phyloP scores from a whole-genome alignment of 2,888 invertebrate species.

The Strigamia maritima region DNA sequence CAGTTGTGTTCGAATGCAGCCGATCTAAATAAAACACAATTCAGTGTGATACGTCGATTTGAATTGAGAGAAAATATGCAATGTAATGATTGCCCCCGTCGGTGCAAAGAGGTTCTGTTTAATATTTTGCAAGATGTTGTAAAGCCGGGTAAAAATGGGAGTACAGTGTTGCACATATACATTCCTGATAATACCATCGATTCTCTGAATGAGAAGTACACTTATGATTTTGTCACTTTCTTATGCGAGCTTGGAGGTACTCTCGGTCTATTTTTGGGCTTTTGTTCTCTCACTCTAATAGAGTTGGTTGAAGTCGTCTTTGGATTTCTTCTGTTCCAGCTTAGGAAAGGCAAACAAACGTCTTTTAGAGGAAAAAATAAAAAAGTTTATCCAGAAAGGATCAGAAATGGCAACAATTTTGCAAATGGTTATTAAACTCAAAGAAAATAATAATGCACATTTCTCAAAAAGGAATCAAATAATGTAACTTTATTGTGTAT shows the following conservation, averaged over 20 bases:
- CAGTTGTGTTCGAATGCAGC: not conserved
- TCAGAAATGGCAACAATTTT: no score
- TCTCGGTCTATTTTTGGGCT: not conserved
- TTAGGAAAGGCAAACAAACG: not conserved
- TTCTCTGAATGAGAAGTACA: not conserved
- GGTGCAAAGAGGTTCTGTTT: not conserved
- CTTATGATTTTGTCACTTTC: not conserved
- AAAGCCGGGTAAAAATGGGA: not conserved
- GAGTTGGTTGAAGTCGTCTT: not conserved
- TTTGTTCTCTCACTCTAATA: not conserved
- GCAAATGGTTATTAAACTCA: no score
- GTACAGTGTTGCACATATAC: not conserved
- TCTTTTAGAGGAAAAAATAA: not conserved
- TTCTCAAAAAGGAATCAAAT: no score
- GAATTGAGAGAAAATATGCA: not conserved
- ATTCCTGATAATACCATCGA: constrained; percentile 1
- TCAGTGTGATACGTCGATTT: not conserved
- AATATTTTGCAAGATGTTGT: not conserved
- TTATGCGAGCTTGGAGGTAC: not conserved
- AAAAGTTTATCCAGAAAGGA: not conserved
- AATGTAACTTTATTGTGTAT: no score
- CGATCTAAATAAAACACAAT: not conserved
- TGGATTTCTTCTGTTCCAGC: not conserved
- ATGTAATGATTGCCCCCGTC: not conserved
- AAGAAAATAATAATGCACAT: no score